Conservation (phyloP, 2,113 vertebrate genomes). For the Melierax canorus region DNA sequence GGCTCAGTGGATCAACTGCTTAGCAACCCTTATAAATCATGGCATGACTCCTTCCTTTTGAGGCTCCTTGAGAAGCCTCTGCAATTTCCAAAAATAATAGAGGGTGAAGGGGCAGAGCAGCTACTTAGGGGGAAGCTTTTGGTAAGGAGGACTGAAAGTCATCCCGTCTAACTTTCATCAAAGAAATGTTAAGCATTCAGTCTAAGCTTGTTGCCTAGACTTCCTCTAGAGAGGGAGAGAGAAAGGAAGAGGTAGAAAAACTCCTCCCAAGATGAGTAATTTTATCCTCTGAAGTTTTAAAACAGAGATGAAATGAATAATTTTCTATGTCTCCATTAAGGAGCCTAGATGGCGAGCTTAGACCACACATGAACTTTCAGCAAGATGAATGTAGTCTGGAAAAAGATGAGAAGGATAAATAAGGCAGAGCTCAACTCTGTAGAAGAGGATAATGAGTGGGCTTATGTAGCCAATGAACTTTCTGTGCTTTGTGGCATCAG, state of each 20-base stretch:
- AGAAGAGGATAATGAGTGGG: not conserved
- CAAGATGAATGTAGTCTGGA: constrained; percentile 6
- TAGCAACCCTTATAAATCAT: not conserved
- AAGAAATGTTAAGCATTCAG: not conserved
- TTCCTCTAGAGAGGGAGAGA: not conserved
- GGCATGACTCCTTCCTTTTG: not conserved
- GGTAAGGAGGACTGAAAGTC: not conserved
- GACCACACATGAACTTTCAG: constrained; percentile 47
- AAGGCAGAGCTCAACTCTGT: not conserved
- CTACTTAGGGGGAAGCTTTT: not conserved
- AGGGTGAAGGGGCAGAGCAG: not conserved
- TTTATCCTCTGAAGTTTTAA: constrained; percentile 6
- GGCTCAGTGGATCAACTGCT: not conserved
- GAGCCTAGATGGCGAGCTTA: constrained; percentile 60
- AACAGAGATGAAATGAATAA: not conserved
- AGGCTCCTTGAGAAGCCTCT: not conserved
- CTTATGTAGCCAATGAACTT: not conserved
- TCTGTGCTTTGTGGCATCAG: not conserved
- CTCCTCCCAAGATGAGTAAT: not conserved
- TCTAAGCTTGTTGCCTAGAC: not conserved
- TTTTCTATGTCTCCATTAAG: constrained; percentile 12
- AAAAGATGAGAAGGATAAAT: constrained; percentile 7
- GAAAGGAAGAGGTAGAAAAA: not conserved
- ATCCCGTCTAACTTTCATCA: not conserved
- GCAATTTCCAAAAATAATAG: not conserved